Evolutionary conservation across 2,888 invertebrate genomes (phyloP), one percentile per base, ranked within the genome.

Genomic region (Hirtodrosophila trivittata): DNA sequence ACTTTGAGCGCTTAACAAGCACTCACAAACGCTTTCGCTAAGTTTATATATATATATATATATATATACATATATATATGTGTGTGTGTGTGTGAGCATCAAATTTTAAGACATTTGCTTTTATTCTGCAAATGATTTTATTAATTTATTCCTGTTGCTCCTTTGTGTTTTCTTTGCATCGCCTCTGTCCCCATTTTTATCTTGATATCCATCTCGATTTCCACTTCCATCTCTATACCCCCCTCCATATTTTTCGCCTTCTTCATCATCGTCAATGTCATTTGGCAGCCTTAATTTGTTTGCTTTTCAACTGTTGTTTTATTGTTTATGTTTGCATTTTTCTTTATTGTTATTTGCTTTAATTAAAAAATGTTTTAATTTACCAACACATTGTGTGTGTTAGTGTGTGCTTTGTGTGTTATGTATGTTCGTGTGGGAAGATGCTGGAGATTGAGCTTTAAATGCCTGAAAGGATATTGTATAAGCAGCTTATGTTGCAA

Each of bases 341-440:
- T 21, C 2, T 35, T 41, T 52, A 52, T 58, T 68, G 58, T 58
- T 75, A 69, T 82, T 86, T 80, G 67, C 41, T 45, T 66, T 74
- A 85, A 82, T 82, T 84, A 69, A 78, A 58, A 83, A 80, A 81
- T 85, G 83, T 66, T 75, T 85, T 56, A 63, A 82, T 80, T 77
- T 64, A 63, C 56, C 30, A 41, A 38, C 42, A 33, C 46, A 42
- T 38, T 59, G n/a, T 10, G 8, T 30, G n/a, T 10, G 6, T 35
- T 5, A 3, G 10, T 12, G 10, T 35, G 14, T 12, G 10, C 2
- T 42, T 39, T 14, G 12, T 12, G 21, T 35, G 16, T n/a, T 30
- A n/a, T 33, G 33, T 13, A n/a, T n/a, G 13, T 50, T n/a, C 26
- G 13, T 30, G 25, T 8, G 18, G 9, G n/a, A 7, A n/a, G n/a